Evolutionary conservation across 2,797 vertebrate species (phyloP).

Genomic region (Florisuga fusca): DNA sequence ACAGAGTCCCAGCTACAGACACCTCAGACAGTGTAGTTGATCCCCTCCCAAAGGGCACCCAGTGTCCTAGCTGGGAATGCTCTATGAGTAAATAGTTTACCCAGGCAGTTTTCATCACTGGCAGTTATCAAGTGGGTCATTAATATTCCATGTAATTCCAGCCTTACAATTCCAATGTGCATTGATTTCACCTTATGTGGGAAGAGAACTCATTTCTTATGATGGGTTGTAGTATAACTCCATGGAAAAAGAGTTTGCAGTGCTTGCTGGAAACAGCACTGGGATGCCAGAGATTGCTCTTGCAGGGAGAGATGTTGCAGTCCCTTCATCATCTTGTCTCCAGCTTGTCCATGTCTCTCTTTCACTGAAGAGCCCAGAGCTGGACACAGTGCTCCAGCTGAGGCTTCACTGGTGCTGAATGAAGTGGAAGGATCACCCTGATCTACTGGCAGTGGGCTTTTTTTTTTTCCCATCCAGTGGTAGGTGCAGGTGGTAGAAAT

Average conservation of each 20-base stretch:
- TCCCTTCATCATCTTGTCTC: neutral
- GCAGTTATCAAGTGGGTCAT: neutral
- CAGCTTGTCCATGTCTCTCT: neutral
- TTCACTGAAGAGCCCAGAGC: neutral
- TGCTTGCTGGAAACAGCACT: neutral
- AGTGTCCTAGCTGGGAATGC: neutral
- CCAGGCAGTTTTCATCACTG: neutral
- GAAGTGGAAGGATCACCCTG: neutral
- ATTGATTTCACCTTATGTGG: slow-evolving; percentile 48
- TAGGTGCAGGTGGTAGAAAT: neutral
- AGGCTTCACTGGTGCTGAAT: neutral
- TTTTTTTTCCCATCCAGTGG: neutral
- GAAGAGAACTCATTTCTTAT: slow-evolving; percentile 31
- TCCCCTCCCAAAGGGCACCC: neutral
- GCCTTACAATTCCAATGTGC: slow-evolving; percentile 24
- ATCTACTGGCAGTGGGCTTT: neutral
- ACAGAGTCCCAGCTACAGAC: neutral
- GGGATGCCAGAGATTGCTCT: neutral
- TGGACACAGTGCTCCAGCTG: neutral
- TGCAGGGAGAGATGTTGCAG: neutral
- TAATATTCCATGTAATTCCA: slow-evolving; percentile 40
- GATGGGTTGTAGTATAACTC: slow-evolving; percentile 24
- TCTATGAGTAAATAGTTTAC: neutral
- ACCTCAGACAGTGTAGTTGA: fast-evolving
- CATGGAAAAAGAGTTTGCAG: neutral